Base-by-base conservation (phyloP, 2,113 vertebrate species). In the Donacobius atricapilla region DNA sequence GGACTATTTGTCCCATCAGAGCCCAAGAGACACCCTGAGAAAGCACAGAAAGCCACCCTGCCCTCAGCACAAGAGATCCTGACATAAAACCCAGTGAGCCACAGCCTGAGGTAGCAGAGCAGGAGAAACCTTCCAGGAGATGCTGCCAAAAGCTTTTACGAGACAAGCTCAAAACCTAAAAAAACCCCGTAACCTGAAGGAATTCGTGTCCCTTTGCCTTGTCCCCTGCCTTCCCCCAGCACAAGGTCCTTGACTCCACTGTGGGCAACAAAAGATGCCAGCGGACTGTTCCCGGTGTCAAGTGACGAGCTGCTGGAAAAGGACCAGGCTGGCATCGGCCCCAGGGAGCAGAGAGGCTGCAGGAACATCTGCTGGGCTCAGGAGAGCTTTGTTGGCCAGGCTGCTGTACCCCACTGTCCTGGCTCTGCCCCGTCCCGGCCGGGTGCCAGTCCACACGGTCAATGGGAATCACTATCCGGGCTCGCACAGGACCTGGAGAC, bases 321-420 rank as follows among this genome's bases (percentile, higher is more conserved):
- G 63, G 71, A 68, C 88, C 96, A 93, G 92, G 39, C 92, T 97
- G 97, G 96, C 95, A 96, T 44, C 4, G 0, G 47, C 83, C 92
- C 83, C 66, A 0, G 83, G 69, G 90, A 94, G 83, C 72, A 22
- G 64, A 39, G 58, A 91, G 77, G 91, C 93, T 90, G 90, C 47
- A 90, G 90, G 78, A 97, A 97, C 96, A 97, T 96, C 95, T 97
- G 97, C 92, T 93, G 94, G 93, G 84, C 87, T 93, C 84, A 57
- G 37, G 64, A 92, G 51, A 3, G 1, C 70, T 57, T 44, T 69
- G 88, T 33, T 95, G 93, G 96, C 95, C 37, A 4, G 30, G 64
- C 61, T 81, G 81, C 83, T 11, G 8, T 7, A 44, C 51, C 90
- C 93, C 40, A 11, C 42, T 53, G 22, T 85, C 17, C 88, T 95